Base-by-base conservation (phyloP, 1,140 invertebrate species). In the Mesaphorura yosii region DNA sequence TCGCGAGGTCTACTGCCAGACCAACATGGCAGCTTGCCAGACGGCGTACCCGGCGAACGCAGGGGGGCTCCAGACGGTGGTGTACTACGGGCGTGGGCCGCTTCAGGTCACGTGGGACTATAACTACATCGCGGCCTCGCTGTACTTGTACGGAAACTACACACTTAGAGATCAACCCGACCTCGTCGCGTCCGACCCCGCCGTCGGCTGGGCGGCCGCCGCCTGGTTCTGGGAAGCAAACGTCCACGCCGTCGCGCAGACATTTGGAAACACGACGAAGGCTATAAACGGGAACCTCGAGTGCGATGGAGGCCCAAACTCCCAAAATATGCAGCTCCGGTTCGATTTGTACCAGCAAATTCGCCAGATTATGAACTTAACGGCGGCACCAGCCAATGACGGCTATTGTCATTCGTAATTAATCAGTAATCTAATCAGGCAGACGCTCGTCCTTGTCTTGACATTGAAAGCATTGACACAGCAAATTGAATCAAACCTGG, bases 71-170 rank as follows among this genome's bases (percentile, higher is more conserved):
- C 39, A 29, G 12, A 51, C 37, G 17, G 27, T 47, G 39, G 28
- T 37, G 0, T 60, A 57, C 51, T 60, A 60, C 27, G 58, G 58
- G 7, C 20, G 58, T 22, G 58, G 58, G 14, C 40, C 42, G 26
- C 40, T 57, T 23, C 55, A 57, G 26, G 17, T 57, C 3, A 53
- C 49, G 3, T 53, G 46, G 42, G 42, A 49, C 34, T 57, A 52
- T 28, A 57, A 57, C 41, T 57, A 57, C 40, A 34, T 28, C 19
- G 55, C 49, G 17, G 55, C 55, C 10, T 52, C 49, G 3, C 5
- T 26, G 3, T 48, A 23, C 19, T 44, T 57, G 10, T 52, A 53
- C 25, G 27, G 29, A 5, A 51, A 53, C 23, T 45, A 57, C 27
- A 26, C 38, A 1, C 45, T 57, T 0, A 20, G 48, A n/a, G 19